A percentile compares a stretch with the other conserved stretches of the same genome.
phyloP scores from a whole-genome alignment of 2,888 invertebrate genomes.

The Ormyrus pomaceus region DNA sequence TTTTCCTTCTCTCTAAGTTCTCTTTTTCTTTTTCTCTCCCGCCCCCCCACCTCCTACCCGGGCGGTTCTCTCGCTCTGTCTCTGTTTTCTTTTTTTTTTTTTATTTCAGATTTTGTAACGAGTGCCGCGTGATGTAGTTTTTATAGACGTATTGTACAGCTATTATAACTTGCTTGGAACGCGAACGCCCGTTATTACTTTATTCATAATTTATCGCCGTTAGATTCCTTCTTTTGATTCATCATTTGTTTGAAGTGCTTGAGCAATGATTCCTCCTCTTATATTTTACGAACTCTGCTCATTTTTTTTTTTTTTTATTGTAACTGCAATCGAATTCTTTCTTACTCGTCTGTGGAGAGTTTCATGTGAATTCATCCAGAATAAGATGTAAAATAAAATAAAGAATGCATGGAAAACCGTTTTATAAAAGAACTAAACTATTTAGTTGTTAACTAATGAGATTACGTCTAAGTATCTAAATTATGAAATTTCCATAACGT shows the following conservation, averaged over 20 bases:
- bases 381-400: background rate
- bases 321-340: background rate
- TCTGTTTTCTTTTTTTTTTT: background rate
- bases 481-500: background rate
- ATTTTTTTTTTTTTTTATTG: background rate
- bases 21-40: conserved; percentile 26
- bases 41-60: background rate
- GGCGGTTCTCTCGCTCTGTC: background rate
- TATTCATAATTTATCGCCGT: conserved; percentile 39
- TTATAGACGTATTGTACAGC: conserved; percentile 2
- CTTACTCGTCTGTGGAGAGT: background rate
- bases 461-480: background rate
- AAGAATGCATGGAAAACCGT: background rate
- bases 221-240: conserved; percentile 8
- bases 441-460: background rate
- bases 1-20: conserved; percentile 17
- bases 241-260: conserved; percentile 9
- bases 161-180: background rate
- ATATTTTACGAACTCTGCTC: conserved; percentile 12
- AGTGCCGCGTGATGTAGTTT: conserved; percentile 12
- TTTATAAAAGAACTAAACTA: background rate
- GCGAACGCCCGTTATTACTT: conserved; percentile 32
- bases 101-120: conserved; percentile 16
- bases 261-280: conserved; percentile 4
- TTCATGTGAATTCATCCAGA: background rate